These are phyloP conservation scores for Stichodactyla helianthus DNA, from an alignment of 64 coral and sea anemone genomes.

Conservation along the genomic window DNA sequence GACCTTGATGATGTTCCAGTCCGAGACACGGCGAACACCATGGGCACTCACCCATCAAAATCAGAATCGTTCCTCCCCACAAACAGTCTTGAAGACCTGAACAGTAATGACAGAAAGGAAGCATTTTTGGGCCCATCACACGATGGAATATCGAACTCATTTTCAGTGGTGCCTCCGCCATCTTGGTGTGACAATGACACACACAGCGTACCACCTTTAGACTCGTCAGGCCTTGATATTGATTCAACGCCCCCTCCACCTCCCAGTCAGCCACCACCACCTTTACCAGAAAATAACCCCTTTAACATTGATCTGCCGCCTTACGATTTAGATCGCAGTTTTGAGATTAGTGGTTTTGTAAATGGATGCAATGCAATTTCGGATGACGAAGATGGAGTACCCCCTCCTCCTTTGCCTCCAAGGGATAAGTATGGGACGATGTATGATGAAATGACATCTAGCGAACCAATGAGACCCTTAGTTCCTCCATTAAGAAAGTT, in stretches of 20 bases:
- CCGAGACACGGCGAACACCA: background rate
- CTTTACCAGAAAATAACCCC: background rate
- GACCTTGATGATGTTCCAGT: conserved; percentile 34
- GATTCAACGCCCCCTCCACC: conserved; percentile 34
- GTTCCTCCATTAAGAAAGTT: conserved; percentile 51
- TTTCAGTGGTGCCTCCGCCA: conserved; percentile 21
- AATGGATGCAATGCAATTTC: background rate
- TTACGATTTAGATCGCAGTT: background rate
- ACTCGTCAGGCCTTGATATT: conserved; percentile 19
- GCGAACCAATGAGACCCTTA: conserved; percentile 31
- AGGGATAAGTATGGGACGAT: conserved; percentile 21
- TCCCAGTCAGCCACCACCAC: conserved; percentile 34
- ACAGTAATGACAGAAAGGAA: conserved; percentile 14
- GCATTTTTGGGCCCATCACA: background rate
- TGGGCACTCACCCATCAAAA: background rate
- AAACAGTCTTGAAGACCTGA: background rate
- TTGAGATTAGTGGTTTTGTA: background rate
- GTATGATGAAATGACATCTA: background rate
- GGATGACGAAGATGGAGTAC: conserved; percentile 40
- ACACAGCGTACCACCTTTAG: background rate
- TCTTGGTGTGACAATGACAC: conserved; percentile 19
- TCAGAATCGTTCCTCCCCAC: background rate
- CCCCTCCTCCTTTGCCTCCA: conserved; percentile 32
- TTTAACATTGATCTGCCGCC: conserved; percentile 24
- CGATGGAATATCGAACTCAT: conserved; percentile 9